Conservation (phyloP, 2,797 vertebrate species). For the Miichthys miiuy region DNA sequence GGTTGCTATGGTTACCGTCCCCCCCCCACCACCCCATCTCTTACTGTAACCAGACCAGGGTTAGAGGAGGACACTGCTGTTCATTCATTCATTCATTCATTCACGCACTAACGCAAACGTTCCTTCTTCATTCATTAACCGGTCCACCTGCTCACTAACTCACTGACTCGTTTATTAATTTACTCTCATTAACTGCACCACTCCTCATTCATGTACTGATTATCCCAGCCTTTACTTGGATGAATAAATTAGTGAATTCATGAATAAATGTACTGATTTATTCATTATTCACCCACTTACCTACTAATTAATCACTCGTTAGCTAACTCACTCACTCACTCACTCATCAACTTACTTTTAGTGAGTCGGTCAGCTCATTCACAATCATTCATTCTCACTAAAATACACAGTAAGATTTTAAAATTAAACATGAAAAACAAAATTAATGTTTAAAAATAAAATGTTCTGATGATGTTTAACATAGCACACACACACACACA, state of each 20-base stretch:
- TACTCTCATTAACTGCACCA: neutral
- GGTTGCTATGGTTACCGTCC: conserved; percentile 67
- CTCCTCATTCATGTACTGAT: too few species aligned
- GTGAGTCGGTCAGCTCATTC: too few species aligned
- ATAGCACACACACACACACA: neutral
- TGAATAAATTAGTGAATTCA: too few species aligned
- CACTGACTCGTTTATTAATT: neutral
- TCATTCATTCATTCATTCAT: too few species aligned
- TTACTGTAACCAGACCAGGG: conserved; percentile 57
- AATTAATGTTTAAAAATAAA: too few species aligned
- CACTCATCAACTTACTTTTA: too few species aligned
- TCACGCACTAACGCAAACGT: too few species aligned
- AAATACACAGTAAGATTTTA: neutral
- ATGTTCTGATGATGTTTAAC: neutral
- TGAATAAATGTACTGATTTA: too few species aligned
- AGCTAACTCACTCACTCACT: too few species aligned
- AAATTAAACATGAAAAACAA: neutral
- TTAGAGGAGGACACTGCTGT: conserved; percentile 54
- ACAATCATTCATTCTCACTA: neutral
- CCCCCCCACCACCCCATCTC: too few species aligned
- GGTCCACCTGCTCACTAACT: too few species aligned
- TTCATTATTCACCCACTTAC: neutral
- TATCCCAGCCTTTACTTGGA: too few species aligned
- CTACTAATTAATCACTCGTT: neutral
- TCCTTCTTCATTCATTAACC: neutral